phyloP scores from a whole-genome alignment of 1,140 invertebrate genomes.

The Orchesella cincta region DNA sequence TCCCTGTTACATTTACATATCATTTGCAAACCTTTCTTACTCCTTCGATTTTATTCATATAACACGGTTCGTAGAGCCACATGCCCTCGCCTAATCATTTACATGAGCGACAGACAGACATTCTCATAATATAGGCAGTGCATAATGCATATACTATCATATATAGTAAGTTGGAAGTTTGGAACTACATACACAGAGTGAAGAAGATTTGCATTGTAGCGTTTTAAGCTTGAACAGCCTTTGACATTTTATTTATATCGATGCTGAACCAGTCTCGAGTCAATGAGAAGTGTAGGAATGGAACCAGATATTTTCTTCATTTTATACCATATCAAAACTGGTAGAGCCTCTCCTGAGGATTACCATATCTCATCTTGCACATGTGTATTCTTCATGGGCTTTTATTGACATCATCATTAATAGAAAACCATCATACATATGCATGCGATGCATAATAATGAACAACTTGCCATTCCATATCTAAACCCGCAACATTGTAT shows the following conservation, averaged over 20 bases:
- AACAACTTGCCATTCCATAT: neutral
- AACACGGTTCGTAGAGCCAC: too few species aligned
- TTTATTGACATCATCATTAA: neutral
- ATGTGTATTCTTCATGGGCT: neutral
- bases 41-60: neutral
- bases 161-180: neutral
- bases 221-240: too few species aligned
- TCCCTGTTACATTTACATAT: conserved; percentile 10
- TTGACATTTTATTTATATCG: neutral
- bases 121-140: too few species aligned
- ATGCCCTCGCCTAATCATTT: too few species aligned
- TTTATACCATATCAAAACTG: neutral
- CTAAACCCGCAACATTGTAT: too few species aligned
- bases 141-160: neutral
- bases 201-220: too few species aligned
- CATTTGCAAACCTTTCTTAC: neutral
- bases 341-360: neutral
- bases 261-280: neutral
- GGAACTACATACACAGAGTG: too few species aligned
- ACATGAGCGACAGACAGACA: too few species aligned
- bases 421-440: neutral
- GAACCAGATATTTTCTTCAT: neutral
- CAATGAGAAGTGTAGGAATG: neutral
- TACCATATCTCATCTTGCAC: conserved; percentile 4
- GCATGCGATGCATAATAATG: too few species aligned